These are phyloP conservation scores for Vipera ursinii DNA, from an alignment of 2,797 vertebrate species.

Conservation along the genomic window DNA sequence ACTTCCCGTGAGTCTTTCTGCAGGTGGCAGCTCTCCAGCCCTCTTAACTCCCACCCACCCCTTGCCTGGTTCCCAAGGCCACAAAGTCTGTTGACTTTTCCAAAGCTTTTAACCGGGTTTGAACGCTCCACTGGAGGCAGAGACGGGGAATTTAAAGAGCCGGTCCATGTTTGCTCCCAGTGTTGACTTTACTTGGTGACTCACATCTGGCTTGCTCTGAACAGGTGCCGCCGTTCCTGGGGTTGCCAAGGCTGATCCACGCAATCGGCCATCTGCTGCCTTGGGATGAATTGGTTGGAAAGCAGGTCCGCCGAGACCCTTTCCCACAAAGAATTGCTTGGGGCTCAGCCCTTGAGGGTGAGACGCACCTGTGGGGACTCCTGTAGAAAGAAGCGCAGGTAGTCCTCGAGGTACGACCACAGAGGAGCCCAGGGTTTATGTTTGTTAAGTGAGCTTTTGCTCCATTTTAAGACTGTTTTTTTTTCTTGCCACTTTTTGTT, in stretches of 20 bases:
- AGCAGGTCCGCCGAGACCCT: not conserved
- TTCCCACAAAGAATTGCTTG: not conserved
- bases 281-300: not conserved
- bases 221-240: conserved; percentile 15
- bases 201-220: conserved; percentile 20
- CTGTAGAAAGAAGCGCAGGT: not conserved
- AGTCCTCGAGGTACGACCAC: too few relatives aligned
- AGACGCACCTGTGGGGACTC: not conserved
- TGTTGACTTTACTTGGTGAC: conserved; percentile 23
- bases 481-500: too few relatives aligned
- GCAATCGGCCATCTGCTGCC: not conserved
- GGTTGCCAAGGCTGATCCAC: not conserved
- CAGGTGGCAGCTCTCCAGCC: not conserved
- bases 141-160: conserved; percentile 8
- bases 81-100: conserved; percentile 25
- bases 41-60: not conserved
- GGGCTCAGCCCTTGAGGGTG: not conserved
- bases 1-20: not conserved
- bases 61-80: conserved; percentile 12
- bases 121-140: conserved; percentile 19
- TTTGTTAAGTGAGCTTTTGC: too few relatives aligned
- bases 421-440: too few relatives aligned
- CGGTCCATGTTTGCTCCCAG: conserved; percentile 8
- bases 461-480: too few relatives aligned
- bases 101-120: conserved; percentile 17